Conservation (phyloP, 2,888 invertebrate species). For the Acanthosoma haemorrhoidale region DNA sequence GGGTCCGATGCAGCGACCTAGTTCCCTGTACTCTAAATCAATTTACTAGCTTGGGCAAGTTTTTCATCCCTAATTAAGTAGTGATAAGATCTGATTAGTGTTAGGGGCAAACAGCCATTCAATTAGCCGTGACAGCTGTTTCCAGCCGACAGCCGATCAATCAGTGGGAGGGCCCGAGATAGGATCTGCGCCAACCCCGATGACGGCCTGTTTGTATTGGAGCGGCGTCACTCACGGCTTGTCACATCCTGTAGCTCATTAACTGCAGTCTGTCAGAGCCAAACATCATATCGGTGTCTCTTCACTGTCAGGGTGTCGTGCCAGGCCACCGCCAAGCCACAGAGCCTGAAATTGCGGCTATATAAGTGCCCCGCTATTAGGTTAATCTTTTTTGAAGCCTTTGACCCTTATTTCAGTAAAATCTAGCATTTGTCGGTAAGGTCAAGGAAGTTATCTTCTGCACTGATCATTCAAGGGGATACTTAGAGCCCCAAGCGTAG, state of each 20-base stretch:
- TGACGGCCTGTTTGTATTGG: neutral
- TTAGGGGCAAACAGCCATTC: neutral
- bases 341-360: too few relatives aligned
- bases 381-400: too few relatives aligned
- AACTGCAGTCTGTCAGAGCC: too few relatives aligned
- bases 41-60: neutral
- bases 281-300: neutral
- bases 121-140: neutral
- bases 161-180: neutral
- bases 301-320: neutral
- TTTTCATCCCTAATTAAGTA: neutral
- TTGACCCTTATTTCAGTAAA: too few relatives aligned
- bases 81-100: neutral
- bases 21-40: too few relatives aligned
- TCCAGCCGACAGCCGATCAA: neutral
- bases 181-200: neutral
- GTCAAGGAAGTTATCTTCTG: too few relatives aligned
- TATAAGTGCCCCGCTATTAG: too few relatives aligned
- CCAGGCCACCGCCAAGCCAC: neutral
- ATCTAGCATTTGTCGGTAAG: too few relatives aligned
- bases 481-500: too few relatives aligned
- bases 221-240: neutral
- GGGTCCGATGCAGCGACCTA: too few relatives aligned
- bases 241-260: too few relatives aligned
- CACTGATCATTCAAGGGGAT: too few relatives aligned